Percentiles rank a stretch among this genome's conserved stretches.
These are phyloP conservation scores for Corvus cornix DNA, from an alignment of 2,113 vertebrate species.

Conservation along the genomic window DNA sequence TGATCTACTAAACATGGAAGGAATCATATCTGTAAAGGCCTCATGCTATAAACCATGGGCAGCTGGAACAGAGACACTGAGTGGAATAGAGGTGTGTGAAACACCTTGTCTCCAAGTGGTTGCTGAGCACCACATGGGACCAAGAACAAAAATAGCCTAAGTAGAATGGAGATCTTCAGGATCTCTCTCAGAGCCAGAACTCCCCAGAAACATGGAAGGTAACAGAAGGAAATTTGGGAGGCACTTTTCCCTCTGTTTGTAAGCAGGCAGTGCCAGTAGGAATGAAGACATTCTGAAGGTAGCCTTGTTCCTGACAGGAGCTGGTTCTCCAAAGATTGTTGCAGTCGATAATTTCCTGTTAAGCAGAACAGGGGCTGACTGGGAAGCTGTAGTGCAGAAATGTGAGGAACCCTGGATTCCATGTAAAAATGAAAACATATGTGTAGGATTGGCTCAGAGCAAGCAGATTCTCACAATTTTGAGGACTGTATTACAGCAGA, in stretches of 20 bases:
- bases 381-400: not conserved
- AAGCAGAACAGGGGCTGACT: not conserved
- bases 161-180: not conserved
- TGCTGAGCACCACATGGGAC: not conserved
- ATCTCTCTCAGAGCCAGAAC: not conserved
- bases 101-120: not conserved
- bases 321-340: not conserved
- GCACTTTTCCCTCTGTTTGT: not conserved
- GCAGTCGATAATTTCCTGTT: not conserved
- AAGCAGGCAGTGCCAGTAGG: not conserved
- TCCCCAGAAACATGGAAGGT: not conserved
- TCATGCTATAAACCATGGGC: not conserved
- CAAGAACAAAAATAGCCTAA: not conserved
- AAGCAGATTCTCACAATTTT: not conserved
- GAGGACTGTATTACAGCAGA: not conserved
- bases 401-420: not conserved
- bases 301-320: not conserved
- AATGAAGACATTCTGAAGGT: not conserved
- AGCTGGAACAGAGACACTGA: not conserved
- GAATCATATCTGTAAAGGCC: not conserved
- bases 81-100: not conserved
- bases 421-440: not conserved
- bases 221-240: not conserved
- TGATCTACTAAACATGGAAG: not conserved
- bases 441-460: not conserved